Base-by-base conservation (phyloP, 1,140 invertebrate genomes). In the Temnothorax curvispinosus region DNA sequence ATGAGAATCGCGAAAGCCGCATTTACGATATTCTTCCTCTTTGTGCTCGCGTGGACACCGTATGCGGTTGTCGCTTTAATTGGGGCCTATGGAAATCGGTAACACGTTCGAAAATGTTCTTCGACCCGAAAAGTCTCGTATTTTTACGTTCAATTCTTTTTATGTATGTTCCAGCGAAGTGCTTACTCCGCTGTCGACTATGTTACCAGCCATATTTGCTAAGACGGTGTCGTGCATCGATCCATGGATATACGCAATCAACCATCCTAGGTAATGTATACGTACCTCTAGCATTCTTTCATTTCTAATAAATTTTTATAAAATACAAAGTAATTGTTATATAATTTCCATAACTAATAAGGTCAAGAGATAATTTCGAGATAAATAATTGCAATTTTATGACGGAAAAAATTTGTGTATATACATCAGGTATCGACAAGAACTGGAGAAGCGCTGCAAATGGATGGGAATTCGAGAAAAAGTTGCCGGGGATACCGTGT, bases 221-320 rank as follows among this genome's bases (percentile, higher is more conserved):
- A 98, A 98, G 92, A 95, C 96, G 1, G 97, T 98, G 0, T 97
- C 97, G 2, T 97, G 97, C 91, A 96, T 98, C 90, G 97, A 98
- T 94, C 97, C 97, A 13, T 97, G 97, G 97, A 96, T 97, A 18
- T 97, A 98, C 88, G 97, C 97, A 27, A 97, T 98, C 86, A 97
- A 97, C 90, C 97, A 98, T 94, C 97, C 97, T 1, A 97, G 97
- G 96, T 98, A 97, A 72, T 0, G 7, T 6, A 13, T 32, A n/a
- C 18, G 15, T 27, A 44, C 18, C 9, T 58, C 4, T 32, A 13
- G 1, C 5, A 77, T 32, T 62, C 1, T 62, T 0, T 44, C 9
- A 44, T 77, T 44, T 62, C 21, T 62, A 44, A 58, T 5, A 3
- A 15, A 27, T 44, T 62, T 62, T 27, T 41, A 41, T 21, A 67